Conservation (phyloP, 2,888 invertebrate species). For the Clunio marinus region DNA sequence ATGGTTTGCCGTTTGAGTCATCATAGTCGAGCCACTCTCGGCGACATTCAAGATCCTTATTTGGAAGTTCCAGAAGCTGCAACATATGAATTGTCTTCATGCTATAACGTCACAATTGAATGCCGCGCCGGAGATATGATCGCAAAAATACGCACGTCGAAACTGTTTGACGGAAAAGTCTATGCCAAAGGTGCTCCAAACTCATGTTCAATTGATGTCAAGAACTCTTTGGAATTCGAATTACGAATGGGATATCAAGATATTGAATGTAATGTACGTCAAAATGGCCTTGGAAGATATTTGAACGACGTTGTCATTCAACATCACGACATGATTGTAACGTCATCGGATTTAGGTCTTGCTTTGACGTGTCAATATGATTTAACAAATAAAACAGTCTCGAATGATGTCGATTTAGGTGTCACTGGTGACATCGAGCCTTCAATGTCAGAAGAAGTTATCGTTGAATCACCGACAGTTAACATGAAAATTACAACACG, state of each 20-base stretch:
- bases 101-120: constrained; percentile 91
- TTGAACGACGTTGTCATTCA: constrained; percentile 92
- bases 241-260: constrained; percentile 89
- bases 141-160: constrained; percentile 85
- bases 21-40: constrained; percentile 82
- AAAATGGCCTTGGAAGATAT: constrained; percentile 80
- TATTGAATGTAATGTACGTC: constrained; percentile 86
- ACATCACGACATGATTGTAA: constrained; percentile 93
- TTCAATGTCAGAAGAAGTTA: constrained; percentile 82
- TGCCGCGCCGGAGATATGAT: constrained; percentile 91
- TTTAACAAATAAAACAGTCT: constrained; percentile 87
- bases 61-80: constrained; percentile 86
- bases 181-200: constrained; percentile 93
- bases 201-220: constrained; percentile 85
- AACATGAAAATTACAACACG: constrained; percentile 89
- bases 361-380: constrained; percentile 93
- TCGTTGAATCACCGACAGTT: constrained; percentile 91
- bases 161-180: constrained; percentile 89
- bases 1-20: constrained; percentile 90
- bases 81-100: constrained; percentile 87
- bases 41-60: constrained; percentile 87
- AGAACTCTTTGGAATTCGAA: constrained; percentile 84
- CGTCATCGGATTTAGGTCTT: constrained; percentile 86
- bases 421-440: constrained; percentile 85
- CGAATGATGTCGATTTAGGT: constrained; percentile 85